A percentile compares a stretch with the other conserved stretches of the same genome.
Conservation (phyloP, 2,888 invertebrate species). For the Apodemia duryi region DNA sequence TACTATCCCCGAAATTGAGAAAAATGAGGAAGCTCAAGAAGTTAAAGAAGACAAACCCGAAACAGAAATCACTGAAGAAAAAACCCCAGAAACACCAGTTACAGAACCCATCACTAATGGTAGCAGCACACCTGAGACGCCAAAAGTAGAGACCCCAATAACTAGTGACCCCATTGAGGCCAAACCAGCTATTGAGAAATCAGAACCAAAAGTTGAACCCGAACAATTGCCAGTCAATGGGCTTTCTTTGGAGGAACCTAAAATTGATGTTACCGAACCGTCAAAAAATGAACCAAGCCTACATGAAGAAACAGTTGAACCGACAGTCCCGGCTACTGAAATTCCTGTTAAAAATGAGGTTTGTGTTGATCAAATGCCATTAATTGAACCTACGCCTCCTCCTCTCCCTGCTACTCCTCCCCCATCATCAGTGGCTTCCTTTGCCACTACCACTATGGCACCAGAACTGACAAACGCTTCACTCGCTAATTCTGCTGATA, state of each 20-base stretch:
- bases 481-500: conserved; percentile 61
- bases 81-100: conserved; percentile 71
- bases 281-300: conserved; percentile 49
- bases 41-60: conserved; percentile 51
- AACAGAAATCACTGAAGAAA: conserved; percentile 56
- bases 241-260: conserved; percentile 58
- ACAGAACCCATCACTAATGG: conserved; percentile 72
- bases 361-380: conserved; percentile 79
- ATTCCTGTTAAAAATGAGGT: conserved; percentile 72
- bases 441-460: conserved; percentile 85
- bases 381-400: conserved; percentile 83
- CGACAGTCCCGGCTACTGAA: conserved; percentile 61
- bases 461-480: conserved; percentile 69
- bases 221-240: conserved; percentile 66
- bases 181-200: conserved; percentile 41
- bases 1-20: conserved; percentile 50
- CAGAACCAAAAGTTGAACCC: conserved; percentile 46
- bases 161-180: conserved; percentile 36
- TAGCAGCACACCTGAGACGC: conserved; percentile 63
- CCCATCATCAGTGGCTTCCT: conserved; percentile 86
- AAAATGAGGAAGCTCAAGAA: conserved; percentile 51
- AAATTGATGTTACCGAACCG: conserved; percentile 44
- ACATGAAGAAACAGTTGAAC: conserved; percentile 54
- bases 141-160: conserved; percentile 45
- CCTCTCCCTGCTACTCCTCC: conserved; percentile 87